These are phyloP conservation scores for Hystrix brachyura DNA, from an alignment of 2,113 vertebrate species.

Conservation along the genomic window DNA sequence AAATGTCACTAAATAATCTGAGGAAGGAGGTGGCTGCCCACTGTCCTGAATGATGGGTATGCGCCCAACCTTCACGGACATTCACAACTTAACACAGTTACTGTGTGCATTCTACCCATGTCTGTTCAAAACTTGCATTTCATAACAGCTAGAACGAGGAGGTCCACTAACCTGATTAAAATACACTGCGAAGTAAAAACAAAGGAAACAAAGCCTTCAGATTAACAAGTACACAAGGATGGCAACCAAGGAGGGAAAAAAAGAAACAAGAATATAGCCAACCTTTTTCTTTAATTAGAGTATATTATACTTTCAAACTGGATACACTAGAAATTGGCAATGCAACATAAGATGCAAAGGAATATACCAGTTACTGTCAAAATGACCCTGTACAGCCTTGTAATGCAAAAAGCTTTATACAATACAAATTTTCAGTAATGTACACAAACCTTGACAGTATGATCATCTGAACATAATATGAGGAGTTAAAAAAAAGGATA, in stretches of 20 bases:
- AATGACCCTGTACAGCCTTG: constrained; percentile 99
- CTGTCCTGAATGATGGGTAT: background rate
- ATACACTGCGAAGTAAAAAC: background rate
- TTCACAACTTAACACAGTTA: background rate
- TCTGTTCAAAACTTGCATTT: background rate
- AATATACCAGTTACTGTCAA: constrained; percentile 98
- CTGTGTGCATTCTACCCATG: background rate
- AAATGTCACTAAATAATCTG: constrained; percentile 8
- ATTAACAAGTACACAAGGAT: constrained; percentile 57
- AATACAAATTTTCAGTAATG: constrained; percentile 97
- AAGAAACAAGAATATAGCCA: constrained; percentile 88
- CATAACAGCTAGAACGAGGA: background rate
- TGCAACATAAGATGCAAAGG: constrained; percentile 96
- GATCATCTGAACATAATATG: constrained; percentile 93
- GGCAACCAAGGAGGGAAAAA: constrained; percentile 75
- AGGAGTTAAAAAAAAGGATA: constrained; percentile 89
- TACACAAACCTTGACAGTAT: constrained; percentile 91
- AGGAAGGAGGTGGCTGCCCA: background rate
- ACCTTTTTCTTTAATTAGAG: constrained; percentile 94
- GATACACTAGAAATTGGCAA: constrained; percentile 99
- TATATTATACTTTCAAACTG: constrained; percentile 99
- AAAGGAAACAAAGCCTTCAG: constrained; percentile 20
- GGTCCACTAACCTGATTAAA: constrained; percentile 6
- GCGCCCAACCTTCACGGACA: background rate
- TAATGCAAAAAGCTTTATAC: constrained; percentile 99